Base-by-base conservation (phyloP, 2,113 vertebrate species). In the Crocuta crocuta region DNA sequence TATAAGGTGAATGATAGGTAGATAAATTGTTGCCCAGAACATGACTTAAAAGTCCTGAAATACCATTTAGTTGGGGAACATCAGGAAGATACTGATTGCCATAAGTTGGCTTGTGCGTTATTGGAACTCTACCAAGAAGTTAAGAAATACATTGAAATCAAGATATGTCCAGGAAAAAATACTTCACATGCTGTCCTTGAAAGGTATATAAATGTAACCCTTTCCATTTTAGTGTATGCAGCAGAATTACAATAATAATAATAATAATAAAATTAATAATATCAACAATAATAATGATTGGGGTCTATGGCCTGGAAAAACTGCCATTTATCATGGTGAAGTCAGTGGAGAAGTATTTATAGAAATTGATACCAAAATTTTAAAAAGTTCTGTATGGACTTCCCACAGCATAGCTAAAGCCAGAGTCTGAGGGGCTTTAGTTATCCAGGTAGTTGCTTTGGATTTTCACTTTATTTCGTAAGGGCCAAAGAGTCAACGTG, bases 131-230 rank as follows among this genome's bases (percentile, higher is more conserved):
- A 74, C 48, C 26, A 97, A 53, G 24, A 71, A 53, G 35, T 78
- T 85, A 89, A 86, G n/a, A 70, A 81, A 45, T 78, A 85, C 86
- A 4, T 76, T 89, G 24, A 79, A 81, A 85, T 89, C 55, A 79
- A 66, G 43, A 50, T 33, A 66, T 53, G 13, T 17, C 17, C 86
- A 73, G 48, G 55, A 26, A 61, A 65, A 87, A 70, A 28, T 33
- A 13, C 31, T 45, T 35, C 71, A 4, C 28, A 31, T 53, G 23
- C 74, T 65, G n/a, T 63, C 3, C 19, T 91, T 88, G 24, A 58
- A 8, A n/a, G 7, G 1, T 61, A 86, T 63, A 4, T 88, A 65
- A 86, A 7, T 12, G 1, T 45, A 66, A 48, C 4, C 12, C 24
- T 90, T 96, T 78, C 70, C 9, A 65, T 81, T 87, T 71, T 82